Conservation (phyloP, 35 echinoderm and acorn worm genomes). For the Ptychodera flava region DNA sequence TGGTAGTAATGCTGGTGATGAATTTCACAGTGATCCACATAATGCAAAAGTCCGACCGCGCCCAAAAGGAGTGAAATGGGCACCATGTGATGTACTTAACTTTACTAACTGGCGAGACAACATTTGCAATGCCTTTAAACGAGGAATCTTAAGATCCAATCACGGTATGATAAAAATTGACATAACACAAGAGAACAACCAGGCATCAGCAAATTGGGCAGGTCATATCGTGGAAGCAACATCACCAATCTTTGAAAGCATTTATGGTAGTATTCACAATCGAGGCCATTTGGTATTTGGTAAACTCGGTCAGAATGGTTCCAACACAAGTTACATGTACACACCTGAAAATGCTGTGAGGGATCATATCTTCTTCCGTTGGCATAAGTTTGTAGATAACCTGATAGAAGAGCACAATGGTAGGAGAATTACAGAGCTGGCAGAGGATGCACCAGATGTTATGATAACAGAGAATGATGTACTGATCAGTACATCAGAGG, state of each 20-base stretch:
- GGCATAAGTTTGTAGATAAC: conserved; percentile 63
- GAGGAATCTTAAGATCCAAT: no score
- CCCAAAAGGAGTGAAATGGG: no score
- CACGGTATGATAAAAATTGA: no score
- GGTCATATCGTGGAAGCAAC: background rate
- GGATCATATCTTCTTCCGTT: conserved; percentile 67
- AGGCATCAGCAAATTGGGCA: background rate
- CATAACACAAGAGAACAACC: no score
- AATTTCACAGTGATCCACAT: no score
- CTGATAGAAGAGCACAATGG: conserved; percentile 22
- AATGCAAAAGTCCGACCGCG: no score
- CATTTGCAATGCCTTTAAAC: no score
- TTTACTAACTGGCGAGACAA: no score
- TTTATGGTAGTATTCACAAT: background rate
- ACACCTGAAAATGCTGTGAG: conserved; percentile 26
- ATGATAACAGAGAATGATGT: background rate
- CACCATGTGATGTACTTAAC: no score
- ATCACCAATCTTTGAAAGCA: background rate
- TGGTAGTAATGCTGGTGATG: no score
- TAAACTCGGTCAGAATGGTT: background rate
- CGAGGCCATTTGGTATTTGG: background rate
- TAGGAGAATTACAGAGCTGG: background rate
- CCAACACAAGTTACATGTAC: conserved; percentile 9
- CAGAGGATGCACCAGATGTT: background rate
- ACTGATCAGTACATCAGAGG: background rate